Percentiles rank a stretch among this genome's conserved stretches.
phyloP scores from a whole-genome alignment of 2,797 vertebrate species.

The Melanotaenia trifasciata region DNA sequence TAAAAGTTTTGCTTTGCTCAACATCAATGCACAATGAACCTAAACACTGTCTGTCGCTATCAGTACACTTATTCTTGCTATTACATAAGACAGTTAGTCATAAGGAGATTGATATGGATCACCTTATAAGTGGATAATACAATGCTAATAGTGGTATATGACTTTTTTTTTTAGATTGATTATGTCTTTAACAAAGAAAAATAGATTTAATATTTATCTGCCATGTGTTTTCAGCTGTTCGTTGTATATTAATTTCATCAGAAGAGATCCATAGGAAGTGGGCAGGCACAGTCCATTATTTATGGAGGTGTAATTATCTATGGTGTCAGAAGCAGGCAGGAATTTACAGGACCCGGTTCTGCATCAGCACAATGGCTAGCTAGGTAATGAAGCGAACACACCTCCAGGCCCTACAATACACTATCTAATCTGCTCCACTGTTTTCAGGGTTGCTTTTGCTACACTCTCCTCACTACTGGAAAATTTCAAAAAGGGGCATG shows the following conservation, averaged over 20 bases:
- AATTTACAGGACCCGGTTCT: conserved; percentile 81
- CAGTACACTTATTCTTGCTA: conserved; percentile 30
- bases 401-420: conserved; percentile 69
- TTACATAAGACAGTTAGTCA: conserved; percentile 35
- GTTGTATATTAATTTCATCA: conserved; percentile 80
- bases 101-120: conserved; percentile 39
- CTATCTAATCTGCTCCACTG: conserved; percentile 59
- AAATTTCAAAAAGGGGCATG: neutral
- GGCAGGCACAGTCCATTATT: conserved; percentile 80
- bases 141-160: conserved; percentile 23
- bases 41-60: conserved; percentile 1
- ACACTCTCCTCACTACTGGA: conserved; percentile 1
- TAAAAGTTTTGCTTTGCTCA: neutral
- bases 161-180: conserved; percentile 30
- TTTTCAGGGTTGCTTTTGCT: conserved; percentile 43
- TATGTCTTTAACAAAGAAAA: conserved; percentile 45
- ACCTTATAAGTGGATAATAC: conserved; percentile 29
- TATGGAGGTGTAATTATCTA: conserved; percentile 82
- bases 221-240: conserved; percentile 61
- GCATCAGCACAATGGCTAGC: conserved; percentile 79
- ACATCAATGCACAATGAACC: neutral
- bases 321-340: conserved; percentile 79
- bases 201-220: conserved; percentile 57
- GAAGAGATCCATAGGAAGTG: conserved; percentile 73
- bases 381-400: conserved; percentile 77